phyloP scores from a whole-genome alignment of 2,797 vertebrate genomes.

The Anguilla pacifica region DNA sequence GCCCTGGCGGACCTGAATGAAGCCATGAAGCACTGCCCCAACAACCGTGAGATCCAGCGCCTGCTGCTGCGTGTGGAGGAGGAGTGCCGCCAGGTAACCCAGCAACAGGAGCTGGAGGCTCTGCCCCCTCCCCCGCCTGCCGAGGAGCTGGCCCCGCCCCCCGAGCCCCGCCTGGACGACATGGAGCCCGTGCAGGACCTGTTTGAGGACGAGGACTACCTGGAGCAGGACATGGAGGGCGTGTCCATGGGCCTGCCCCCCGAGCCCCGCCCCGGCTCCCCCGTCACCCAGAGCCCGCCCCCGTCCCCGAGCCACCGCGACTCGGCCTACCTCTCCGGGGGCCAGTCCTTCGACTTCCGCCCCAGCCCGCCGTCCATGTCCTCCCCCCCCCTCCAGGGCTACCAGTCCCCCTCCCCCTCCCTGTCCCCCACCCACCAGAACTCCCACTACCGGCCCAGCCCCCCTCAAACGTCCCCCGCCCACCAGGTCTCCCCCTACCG shows the following conservation, averaged over 20 bases:
- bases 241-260: conserved; percentile 88
- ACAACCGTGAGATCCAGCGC: conserved; percentile 96
- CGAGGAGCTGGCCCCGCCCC: conserved; percentile 64
- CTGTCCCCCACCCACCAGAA: conserved; percentile 96
- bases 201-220: conserved; percentile 93
- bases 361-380: conserved; percentile 87
- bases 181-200: conserved; percentile 90
- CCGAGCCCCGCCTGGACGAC: conserved; percentile 89
- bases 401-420: conserved; percentile 89
- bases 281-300: conserved; percentile 82
- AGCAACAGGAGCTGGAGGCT: conserved; percentile 75
- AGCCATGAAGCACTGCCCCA: conserved; percentile 93
- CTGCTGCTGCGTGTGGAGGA: conserved; percentile 94
- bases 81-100: conserved; percentile 81
- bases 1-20: conserved; percentile 97
- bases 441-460: conserved; percentile 90
- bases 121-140: conserved; percentile 60
- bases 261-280: conserved; percentile 69
- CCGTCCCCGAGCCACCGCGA: conserved; percentile 77
- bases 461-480: conserved; percentile 90
- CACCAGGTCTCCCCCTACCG: conserved; percentile 89
- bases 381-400: conserved; percentile 88
- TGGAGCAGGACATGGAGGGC: conserved; percentile 92
- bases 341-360: conserved; percentile 90
- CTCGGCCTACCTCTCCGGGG: conserved; percentile 79